Base-by-base conservation (phyloP, 2,797 vertebrate species). In the Sebastes nivosus region DNA sequence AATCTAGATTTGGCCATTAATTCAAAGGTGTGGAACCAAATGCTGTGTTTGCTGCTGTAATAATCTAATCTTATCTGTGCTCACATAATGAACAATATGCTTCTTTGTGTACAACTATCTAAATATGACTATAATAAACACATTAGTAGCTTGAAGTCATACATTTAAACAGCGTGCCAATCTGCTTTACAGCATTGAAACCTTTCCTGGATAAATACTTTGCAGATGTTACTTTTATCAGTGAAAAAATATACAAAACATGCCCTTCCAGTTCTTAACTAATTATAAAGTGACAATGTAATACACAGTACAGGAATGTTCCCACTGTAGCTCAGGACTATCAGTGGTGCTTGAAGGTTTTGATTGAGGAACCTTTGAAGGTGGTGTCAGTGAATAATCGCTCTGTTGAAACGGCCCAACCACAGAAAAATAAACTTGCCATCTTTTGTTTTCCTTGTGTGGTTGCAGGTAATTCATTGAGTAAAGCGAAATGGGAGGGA, bases 401-500 rank as follows among this genome's bases (percentile, higher is more conserved):
- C 84, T 77, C 83, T 70, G 93, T 87, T 94, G 93, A 95, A 95
- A 94, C 54, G 71, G 79, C 72, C 80, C 83, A 83, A 93, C 93
- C 94, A 77, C 94, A 95, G 84, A 85, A 94, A 94, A 94, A 94
- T 94, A 94, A 94, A 95, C 93, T 87, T 83, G 79, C 89, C 90
- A 83, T 92, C 92, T 87, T 93, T 94, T 93, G 91, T 95, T 95
- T 95, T 95, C 81, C 78, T 94, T 94, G 84, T 93, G 94, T 92
- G 94, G 94, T 94, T 34, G 24, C 84, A 36, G 67, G 92, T 94
- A 93, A 94, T 93, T 94, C 90, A 93, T 93, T 92, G 92, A 91
- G 91, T 82, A 91, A 92, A 94, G 92, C 85, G 83, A 84, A 93
- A 93, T 88, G 75, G 81, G 82, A 84, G 75, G 78, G 88, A 87